Evolutionary conservation across 2,113 vertebrate genomes (phyloP), one percentile per base, ranked within the genome.

Genomic region (Notarius lentiginosus): DNA sequence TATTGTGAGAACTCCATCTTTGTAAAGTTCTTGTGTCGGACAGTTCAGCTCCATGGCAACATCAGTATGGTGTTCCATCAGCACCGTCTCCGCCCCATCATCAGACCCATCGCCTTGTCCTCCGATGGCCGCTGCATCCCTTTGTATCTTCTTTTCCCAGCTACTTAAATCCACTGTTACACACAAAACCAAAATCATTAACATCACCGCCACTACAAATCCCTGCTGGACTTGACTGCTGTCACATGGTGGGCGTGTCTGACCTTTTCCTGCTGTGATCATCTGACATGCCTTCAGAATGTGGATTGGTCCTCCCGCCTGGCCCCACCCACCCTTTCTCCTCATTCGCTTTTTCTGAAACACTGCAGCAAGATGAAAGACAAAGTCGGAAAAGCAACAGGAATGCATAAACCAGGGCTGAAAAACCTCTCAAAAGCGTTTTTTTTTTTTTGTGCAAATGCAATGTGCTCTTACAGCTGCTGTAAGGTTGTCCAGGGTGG

Each of bases 61-160:
- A 81, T 96, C 96, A 12, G 93, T 96, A 60, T 96, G 96, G 91
- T 96, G 96, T 88, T 97, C 95, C 91, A 97, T 90, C 68, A 97
- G 87, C 34, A 97, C 94, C 0, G 93, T 93, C 0, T 95, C 95
- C 0, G 85, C 91, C 5, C 95, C 95, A 4, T 96, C 95, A 0
- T 96, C 95, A 0, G 91, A 88, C 0, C 87, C 89, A 3, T 96
- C 96, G 47, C 93, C 94, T 0, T 96, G 96, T 0, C 90, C 91
- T 0, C 90, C 94, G 83, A 92, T 93, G 5, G 92, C 93, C 82
- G 86, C 89, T 2, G 95, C 93, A 55, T 96, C 96, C 84, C 95
- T 94, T 60, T 97, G 95, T 85, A 99, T 97, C 94, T 98, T 98
- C 86, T 96, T 94, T 90, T 96, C 95, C 97, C 97, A 99, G 91